Conservation (phyloP, 2,888 invertebrate genomes). For the Hirtodrosophila histrioides region DNA sequence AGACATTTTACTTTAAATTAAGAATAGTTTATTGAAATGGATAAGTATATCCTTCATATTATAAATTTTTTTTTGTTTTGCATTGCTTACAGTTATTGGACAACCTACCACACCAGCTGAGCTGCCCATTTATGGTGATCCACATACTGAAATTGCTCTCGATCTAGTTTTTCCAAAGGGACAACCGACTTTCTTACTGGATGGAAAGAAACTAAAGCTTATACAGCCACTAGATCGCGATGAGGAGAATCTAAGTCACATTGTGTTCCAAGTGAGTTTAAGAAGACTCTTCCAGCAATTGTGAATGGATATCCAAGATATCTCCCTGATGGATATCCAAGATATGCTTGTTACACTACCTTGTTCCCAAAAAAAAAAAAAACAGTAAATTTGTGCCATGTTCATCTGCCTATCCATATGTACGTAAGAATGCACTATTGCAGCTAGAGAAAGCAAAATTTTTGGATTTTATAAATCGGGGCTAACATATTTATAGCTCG, state of each 20-base stretch:
- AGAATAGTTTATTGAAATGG: neutral
- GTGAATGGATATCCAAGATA: too few species aligned
- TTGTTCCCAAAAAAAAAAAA: too few species aligned
- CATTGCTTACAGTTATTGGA: constrained; percentile 88
- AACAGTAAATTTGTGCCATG: too few species aligned
- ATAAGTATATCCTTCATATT: constrained; percentile 5
- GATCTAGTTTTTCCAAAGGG: constrained; percentile 93
- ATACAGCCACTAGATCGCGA: constrained; percentile 93
- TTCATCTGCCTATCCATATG: too few species aligned
- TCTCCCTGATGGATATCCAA: too few species aligned
- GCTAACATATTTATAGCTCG: too few species aligned
- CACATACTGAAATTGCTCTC: constrained; percentile 90
- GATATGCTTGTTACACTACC: too few species aligned
- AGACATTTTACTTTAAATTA: constrained; percentile 3
- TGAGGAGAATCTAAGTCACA: constrained; percentile 93
- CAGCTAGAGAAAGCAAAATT: too few species aligned
- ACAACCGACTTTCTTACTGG: constrained; percentile 90
- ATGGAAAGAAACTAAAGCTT: constrained; percentile 92
- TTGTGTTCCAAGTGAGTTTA: constrained; percentile 91
- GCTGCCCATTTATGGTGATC: constrained; percentile 93
- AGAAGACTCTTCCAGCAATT: neutral
- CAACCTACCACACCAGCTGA: constrained; percentile 92
- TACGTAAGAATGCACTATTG: too few species aligned
- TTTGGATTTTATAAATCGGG: too few species aligned
- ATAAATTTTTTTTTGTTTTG: constrained; percentile 4